phyloP scores from a whole-genome alignment of 2,888 invertebrate species.

The Scrobipalpa atriplicella region DNA sequence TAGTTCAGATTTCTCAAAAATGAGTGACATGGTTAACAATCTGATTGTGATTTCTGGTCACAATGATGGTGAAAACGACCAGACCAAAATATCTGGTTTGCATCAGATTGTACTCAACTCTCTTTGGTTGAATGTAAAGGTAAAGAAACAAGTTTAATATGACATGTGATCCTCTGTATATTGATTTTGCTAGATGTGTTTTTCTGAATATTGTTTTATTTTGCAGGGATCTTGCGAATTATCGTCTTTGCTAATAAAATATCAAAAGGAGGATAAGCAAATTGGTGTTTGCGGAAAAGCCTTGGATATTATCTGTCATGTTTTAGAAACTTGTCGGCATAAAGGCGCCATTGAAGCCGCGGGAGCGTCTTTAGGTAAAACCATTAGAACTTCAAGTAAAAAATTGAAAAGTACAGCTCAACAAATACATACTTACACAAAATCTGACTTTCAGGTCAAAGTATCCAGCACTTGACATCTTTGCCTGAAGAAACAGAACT shows the following conservation, averaged over 20 bases:
- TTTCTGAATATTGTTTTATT: not conserved
- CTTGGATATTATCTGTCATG: constrained; percentile 82
- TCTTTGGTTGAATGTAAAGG: constrained; percentile 91
- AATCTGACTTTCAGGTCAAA: constrained; percentile 62
- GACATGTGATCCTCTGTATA: no score
- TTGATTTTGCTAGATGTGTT: no score
- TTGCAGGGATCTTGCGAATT: constrained; percentile 85
- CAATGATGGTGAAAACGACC: constrained; percentile 54
- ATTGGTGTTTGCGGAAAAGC: constrained; percentile 70
- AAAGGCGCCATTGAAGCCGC: constrained; percentile 93
- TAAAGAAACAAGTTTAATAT: constrained; percentile 47
- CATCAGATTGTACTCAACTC: constrained; percentile 88
- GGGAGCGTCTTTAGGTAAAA: constrained; percentile 83
- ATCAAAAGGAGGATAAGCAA: constrained; percentile 47
- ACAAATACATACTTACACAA: not conserved
- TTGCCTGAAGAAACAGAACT: constrained; percentile 51
- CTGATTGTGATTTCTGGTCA: constrained; percentile 76
- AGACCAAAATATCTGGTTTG: constrained; percentile 79
- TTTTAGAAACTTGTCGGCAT: constrained; percentile 89
- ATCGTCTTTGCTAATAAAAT: constrained; percentile 80
- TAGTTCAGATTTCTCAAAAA: constrained; percentile 89
- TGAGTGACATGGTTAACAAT: constrained; percentile 87
- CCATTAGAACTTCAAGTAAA: not conserved
- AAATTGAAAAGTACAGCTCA: no score
- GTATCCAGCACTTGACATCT: constrained; percentile 74